Base-by-base conservation (phyloP, 92 coral and sea anemone genomes). In the Zoanthus solanderi region DNA sequence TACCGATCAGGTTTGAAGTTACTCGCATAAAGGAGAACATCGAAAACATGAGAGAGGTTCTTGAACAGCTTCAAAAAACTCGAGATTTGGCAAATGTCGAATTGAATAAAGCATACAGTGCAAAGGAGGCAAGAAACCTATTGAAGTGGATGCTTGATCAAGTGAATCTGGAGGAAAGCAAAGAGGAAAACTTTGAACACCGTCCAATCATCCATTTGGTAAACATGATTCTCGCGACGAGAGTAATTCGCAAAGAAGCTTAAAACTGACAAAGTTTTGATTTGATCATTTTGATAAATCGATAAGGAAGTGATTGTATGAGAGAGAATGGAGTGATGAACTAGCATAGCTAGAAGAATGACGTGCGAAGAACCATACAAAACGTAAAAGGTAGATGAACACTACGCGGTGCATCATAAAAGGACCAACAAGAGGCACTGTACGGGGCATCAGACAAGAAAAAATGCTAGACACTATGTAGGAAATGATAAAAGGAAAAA, bases 151-250 rank as follows among this genome's bases (percentile, higher is more conserved):
- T 75, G 79, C 16, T 75, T 15, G 60, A 18, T 9, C 52, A 48
- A 75, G 60, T 75, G 17, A 75, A n/a, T 6, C 17, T 46, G 15
- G 79, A 74, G 13, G 57, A 75, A 9, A 28, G 17, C 17, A 23
- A 48, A 6, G 34, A 44, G 17, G 60, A 75, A 48, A 75, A 7
- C 17, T 75, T 75, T 52, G 79, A 75, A 75, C 9, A 58, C 17
- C 79, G 79, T 48, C 61, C 79, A 46, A 48, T 75, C n/a, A 75
- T n/a, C 60, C 79, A 75, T 28, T 47, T 75, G 58, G 79, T 75
- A 23, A 75, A 75, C 58, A n/a, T 75, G 37, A 34, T 47, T 7
- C 9, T 75, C 9, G 60, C 32, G 16, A 50, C 79, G 7, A 75
- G 79, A 75, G 11, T 75, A 47, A 48, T 23, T 16, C 37, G 31